Evolutionary conservation across 2,888 invertebrate species (phyloP), one percentile per base, ranked within the genome.

Genomic region (Subacronicta megacephala): DNA sequence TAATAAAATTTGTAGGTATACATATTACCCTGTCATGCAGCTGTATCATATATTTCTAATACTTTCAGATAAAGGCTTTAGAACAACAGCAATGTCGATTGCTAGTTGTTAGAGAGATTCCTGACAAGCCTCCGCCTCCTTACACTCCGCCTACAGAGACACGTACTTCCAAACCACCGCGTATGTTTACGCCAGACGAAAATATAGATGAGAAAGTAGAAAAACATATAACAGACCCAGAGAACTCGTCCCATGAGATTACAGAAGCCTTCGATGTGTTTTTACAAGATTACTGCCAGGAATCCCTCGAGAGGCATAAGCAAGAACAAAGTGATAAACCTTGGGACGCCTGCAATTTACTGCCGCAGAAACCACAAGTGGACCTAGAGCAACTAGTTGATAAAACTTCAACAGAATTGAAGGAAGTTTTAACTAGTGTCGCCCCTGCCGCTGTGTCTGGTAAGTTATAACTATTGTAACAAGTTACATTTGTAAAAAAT

Each of bases 121-220:
- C 94, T 0, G 94, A 94, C 74, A 94, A 94, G 60, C 94, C 94
- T 0, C 94, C 94, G 12, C 94, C 94, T 0, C 94, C 94, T 0
- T 94, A 94, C 79, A 93, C 90, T 0, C 93, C 92, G 12, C 93
- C 93, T 0, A 73, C 77, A 3, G 90, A 88, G 5, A 47, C 74
- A 0, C 77, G 83, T 6, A 26, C 57, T 3, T 72, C 82, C 0
- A 87, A 80, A 57, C 74, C 75, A 0, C 81, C 84, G 0, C 81
- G 83, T 0, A 78, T 79, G 62, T 92, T 89, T 71, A 52, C 69
- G 1, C 47, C 82, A 0, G 89, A 88, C 36, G 82, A 83, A 7
- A 62, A 68, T 16, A 65, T 82, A 5, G 75, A 80, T 35, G 79
- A 83, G 0, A 85, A 82, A 60, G 81, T 93, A 49, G 71, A 72